Evolutionary conservation across 1,140 invertebrate species (phyloP), one percentile per base, ranked within the genome.

Genomic region (Aphis gossypii): DNA sequence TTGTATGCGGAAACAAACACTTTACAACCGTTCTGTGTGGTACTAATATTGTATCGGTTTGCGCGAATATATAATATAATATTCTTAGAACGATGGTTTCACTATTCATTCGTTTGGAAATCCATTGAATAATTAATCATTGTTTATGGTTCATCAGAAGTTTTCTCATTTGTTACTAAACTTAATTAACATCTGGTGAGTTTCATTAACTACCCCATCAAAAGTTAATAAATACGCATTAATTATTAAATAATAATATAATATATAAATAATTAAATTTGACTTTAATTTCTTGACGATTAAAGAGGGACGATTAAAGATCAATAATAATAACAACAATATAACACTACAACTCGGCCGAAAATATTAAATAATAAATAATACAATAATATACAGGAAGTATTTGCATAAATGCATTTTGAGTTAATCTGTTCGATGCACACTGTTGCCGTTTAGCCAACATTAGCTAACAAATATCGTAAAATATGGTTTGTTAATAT

Each of bases 141-240:
- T 89, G 87, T 87, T 48, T n/a, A 54, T 35, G 2, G 48, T 54
- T 23, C n/a, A 44, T 38, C 48, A 20, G 44, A 35, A 89, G 48
- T 89, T 89, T 89, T 89, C n/a, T 89, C n/a, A 89, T 89, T 54
- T 89, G 87, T 54, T 89, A 89, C 51, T 54, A 51, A 89, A 54
- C 51, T 51, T 54, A 89, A 89, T 89, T 54, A 54, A 89, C 51
- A 46, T 89, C 48, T 89, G n/a, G 21, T 38, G 87, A 18, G 35
- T 51, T 38, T 30, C 46, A 14, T 54, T 51, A 89, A 89, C 35
- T 54, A 84, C 9, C 38, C 38, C 82, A 41, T 41, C 82, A 30
- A 18, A 14, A 82, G 2, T 41, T 82, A n/a, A 83, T 83, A 83
- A 83, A 83, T 76, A 83, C 82, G 38, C 38, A 23, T 41, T 83